Evolutionary conservation across 1,140 invertebrate genomes (phyloP).

Genomic region (Leptoteleia sp.): DNA sequence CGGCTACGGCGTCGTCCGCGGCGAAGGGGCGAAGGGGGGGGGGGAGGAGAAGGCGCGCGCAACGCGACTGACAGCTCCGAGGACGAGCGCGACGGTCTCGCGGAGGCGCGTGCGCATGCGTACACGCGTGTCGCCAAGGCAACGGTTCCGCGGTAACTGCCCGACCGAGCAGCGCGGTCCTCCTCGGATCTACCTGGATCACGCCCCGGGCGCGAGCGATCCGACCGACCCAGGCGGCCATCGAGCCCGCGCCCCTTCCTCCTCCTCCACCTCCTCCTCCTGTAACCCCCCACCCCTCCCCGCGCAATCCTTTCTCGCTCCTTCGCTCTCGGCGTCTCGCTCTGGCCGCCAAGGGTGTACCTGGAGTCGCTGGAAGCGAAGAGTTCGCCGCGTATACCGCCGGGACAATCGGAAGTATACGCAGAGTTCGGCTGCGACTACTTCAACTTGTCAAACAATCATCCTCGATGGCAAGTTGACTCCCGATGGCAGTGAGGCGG

Average conservation of each 20-base stretch:
- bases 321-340: conserved; percentile 44
- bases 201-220: conserved; percentile 78
- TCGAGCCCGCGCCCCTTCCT: conserved; percentile 68
- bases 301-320: too few species aligned
- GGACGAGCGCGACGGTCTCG: conserved; percentile 57
- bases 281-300: too few species aligned
- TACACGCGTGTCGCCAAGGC: conserved; percentile 79
- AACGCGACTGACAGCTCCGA: conserved; percentile 60
- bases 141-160: conserved; percentile 81
- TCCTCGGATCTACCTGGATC: conserved; percentile 71
- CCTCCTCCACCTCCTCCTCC: conserved; percentile 13
- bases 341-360: conserved; percentile 5
- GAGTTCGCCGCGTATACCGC: too few species aligned
- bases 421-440: too few species aligned
- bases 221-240: conserved; percentile 75
- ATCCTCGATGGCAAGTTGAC: too few species aligned
- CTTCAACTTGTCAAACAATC: too few species aligned
- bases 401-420: not conserved
- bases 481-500: too few species aligned
- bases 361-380: not conserved
- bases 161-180: conserved; percentile 71
- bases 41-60: conserved; percentile 48
- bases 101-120: conserved; percentile 74
- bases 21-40: conserved; percentile 32
- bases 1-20: too few species aligned